These are phyloP conservation scores for Ailurus styani DNA, from an alignment of 2,113 vertebrate genomes.

Conservation along the genomic window DNA sequence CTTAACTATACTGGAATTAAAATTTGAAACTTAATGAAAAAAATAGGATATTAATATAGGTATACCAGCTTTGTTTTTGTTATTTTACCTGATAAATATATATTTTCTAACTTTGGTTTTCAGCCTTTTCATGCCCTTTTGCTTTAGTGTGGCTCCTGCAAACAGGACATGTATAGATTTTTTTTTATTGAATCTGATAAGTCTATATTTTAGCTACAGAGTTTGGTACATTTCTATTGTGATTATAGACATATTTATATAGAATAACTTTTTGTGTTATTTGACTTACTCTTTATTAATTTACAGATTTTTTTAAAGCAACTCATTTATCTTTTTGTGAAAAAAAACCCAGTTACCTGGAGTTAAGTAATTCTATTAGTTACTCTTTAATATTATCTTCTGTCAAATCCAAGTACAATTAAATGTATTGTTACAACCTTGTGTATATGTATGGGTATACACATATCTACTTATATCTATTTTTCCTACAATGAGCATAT, in stretches of 20 bases:
- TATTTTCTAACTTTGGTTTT: not conserved
- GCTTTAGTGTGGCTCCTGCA: not conserved
- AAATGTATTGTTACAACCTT: not conserved
- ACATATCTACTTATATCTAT: not conserved
- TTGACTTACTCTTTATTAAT: not conserved
- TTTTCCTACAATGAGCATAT: not conserved
- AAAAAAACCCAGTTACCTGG: not conserved
- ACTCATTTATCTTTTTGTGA: not conserved
- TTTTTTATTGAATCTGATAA: not conserved
- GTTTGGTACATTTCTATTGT: not conserved
- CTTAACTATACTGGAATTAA: not conserved
- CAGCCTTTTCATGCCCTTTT: not conserved
- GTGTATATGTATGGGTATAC: not conserved
- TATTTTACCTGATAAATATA: not conserved
- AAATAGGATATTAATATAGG: not conserved
- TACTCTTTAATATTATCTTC: constrained; percentile 1
- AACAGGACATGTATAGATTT: not conserved
- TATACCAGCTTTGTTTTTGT: not conserved
- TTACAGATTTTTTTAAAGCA: not conserved
- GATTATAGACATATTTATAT: not conserved
- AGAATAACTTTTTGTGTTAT: not conserved
- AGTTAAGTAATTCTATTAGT: not conserved
- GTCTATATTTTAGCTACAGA: not conserved
- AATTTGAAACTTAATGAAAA: not conserved
- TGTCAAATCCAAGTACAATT: constrained; percentile 21